phyloP scores from a whole-genome alignment of 2,888 invertebrate species.

The Oligia fasciuncula region DNA sequence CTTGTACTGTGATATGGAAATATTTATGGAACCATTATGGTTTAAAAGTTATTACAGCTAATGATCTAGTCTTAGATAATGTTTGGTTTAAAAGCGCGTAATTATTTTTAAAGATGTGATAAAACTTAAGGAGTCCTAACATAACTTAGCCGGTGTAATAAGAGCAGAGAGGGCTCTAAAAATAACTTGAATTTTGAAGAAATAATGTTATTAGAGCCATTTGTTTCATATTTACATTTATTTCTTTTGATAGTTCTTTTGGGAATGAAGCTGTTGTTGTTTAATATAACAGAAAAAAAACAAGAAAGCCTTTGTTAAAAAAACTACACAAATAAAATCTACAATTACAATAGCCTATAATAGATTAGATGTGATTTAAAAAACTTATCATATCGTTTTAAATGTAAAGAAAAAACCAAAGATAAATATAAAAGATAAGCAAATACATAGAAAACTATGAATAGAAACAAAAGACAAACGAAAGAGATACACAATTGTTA shows the following conservation, averaged over 20 bases:
- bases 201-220: slow-evolving; percentile 43
- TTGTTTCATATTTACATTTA: slow-evolving; percentile 36
- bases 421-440: slow-evolving; percentile 58
- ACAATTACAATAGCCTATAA: slow-evolving; percentile 9
- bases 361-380: slow-evolving; percentile 52
- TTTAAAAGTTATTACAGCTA: slow-evolving; percentile 60
- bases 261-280: slow-evolving; percentile 25
- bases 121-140: slow-evolving; percentile 52
- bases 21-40: slow-evolving; percentile 68
- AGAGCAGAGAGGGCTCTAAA: slow-evolving; percentile 29
- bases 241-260: slow-evolving; percentile 38
- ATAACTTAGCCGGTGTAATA: slow-evolving; percentile 43
- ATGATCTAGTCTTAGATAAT: slow-evolving; percentile 64
- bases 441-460: slow-evolving; percentile 46
- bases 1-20: slow-evolving; percentile 63
- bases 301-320: slow-evolving; percentile 26
- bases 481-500: slow-evolving; percentile 50
- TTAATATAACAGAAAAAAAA: not conserved
- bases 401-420: slow-evolving; percentile 34
- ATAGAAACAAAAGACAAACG: slow-evolving; percentile 54
- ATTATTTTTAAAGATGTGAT: slow-evolving; percentile 66
- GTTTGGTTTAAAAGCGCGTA: slow-evolving; percentile 58
- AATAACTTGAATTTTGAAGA: slow-evolving; percentile 36
- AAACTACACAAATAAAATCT: slow-evolving; percentile 24
- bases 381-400: slow-evolving; percentile 37